phyloP scores from a whole-genome alignment of 1,140 invertebrate species.

The Sycophaga agraensis region DNA sequence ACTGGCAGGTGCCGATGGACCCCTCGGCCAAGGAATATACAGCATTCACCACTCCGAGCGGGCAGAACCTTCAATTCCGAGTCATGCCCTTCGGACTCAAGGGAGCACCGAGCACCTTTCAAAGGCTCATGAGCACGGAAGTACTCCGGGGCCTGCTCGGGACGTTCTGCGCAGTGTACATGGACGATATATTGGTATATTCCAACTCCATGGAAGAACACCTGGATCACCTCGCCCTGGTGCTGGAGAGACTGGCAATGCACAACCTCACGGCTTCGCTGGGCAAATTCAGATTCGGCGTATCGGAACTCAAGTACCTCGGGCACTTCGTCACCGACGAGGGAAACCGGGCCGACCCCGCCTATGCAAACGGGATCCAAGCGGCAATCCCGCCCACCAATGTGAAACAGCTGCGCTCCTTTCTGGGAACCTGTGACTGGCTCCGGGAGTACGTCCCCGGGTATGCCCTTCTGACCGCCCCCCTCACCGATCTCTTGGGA shows the following conservation, averaged over 20 bases:
- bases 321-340: slow-evolving; percentile 33
- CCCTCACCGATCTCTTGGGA: slow-evolving; percentile 23
- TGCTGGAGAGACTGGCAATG: background rate
- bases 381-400: slow-evolving; percentile 7
- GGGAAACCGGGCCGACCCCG: slow-evolving; percentile 26
- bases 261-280: slow-evolving; percentile 29
- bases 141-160: too few species aligned
- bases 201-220: too few species aligned
- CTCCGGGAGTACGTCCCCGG: slow-evolving; percentile 33
- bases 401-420: slow-evolving; percentile 26
- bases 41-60: too few species aligned
- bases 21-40: too few species aligned
- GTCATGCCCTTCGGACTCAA: too few species aligned
- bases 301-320: slow-evolving; percentile 32
- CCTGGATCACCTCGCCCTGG: background rate
- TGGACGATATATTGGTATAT: too few species aligned
- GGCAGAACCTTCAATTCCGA: too few species aligned
- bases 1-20: too few species aligned
- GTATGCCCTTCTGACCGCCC: slow-evolving; percentile 16
- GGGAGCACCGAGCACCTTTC: too few species aligned
- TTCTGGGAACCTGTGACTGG: slow-evolving; percentile 32
- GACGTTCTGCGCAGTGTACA: too few species aligned
- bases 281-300: slow-evolving; percentile 35
- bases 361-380: slow-evolving; percentile 25
- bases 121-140: too few species aligned